A percentile compares a stretch with the other conserved stretches of the same genome.
phyloP scores from a whole-genome alignment of 1,140 invertebrate species.

The Pygmarrhopalites habei region DNA sequence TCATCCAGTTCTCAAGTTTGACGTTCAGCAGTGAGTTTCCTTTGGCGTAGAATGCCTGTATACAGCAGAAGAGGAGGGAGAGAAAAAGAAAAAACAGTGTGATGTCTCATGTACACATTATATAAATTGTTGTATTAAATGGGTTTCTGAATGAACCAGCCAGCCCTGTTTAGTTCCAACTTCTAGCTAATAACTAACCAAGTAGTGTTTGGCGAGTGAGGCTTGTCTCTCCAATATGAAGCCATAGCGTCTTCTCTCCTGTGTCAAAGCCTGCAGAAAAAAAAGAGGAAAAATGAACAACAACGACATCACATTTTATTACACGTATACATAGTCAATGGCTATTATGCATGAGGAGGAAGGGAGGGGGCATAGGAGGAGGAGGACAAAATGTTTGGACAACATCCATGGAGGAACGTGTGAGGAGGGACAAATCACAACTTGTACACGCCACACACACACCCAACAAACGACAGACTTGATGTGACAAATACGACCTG shows the following conservation, averaged over 20 bases:
- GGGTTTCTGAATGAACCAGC: too few relatives aligned
- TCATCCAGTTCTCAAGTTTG: conserved; percentile 79
- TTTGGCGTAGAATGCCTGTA: conserved; percentile 75
- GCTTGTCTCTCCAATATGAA: conserved; percentile 87
- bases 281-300: not conserved
- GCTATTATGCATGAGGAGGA: not conserved
- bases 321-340: not conserved
- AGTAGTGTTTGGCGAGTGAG: conserved; percentile 83
- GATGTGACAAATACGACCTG: too few relatives aligned
- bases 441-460: not conserved
- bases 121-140: too few relatives aligned
- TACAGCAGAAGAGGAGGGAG: too few relatives aligned
- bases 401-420: too few relatives aligned
- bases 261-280: conserved; percentile 72
- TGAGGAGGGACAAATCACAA: not conserved
- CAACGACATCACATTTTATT: not conserved
- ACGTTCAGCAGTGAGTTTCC: conserved; percentile 67
- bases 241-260: conserved; percentile 84
- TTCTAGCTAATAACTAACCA: too few relatives aligned
- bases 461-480: too few relatives aligned
- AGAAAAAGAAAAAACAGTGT: too few relatives aligned
- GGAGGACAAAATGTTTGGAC: too few relatives aligned
- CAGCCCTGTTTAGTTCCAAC: too few relatives aligned
- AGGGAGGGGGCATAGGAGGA: too few relatives aligned
- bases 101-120: too few relatives aligned